Conservation (phyloP, 2,797 vertebrate species). For the Mormyrops boulengeri region DNA sequence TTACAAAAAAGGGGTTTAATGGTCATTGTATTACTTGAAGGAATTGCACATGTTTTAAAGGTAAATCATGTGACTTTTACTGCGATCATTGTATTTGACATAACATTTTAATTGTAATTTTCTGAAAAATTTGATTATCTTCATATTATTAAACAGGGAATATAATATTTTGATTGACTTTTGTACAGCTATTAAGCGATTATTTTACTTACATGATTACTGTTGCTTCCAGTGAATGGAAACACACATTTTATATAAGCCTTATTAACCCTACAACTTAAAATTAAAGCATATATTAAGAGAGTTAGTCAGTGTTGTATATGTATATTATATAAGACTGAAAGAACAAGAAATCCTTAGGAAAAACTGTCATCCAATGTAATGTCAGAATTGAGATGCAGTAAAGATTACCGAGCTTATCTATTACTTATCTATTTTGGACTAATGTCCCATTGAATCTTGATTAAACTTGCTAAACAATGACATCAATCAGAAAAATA, state of each 20-base stretch:
- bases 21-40: constrained; percentile 14
- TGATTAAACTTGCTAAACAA: not conserved
- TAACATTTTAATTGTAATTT: not conserved
- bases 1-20: not conserved
- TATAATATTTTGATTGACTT: constrained; percentile 25
- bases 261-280: not conserved
- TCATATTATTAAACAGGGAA: not conserved
- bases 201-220: not conserved
- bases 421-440: not conserved
- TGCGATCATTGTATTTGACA: not conserved
- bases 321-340: not conserved
- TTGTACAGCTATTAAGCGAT: constrained; percentile 9
- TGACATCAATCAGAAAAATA: no score
- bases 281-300: not conserved
- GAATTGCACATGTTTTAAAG: constrained; percentile 3
- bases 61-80: not conserved
- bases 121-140: constrained; percentile 8
- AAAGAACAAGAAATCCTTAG: not conserved
- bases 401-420: not conserved
- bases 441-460: not conserved
- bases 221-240: not conserved
- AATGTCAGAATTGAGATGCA: not conserved
- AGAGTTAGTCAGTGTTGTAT: not conserved
- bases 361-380: not conserved
- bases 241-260: not conserved